Evolutionary conservation across 2,113 vertebrate species (phyloP).

Genomic region (Antigone vipio): DNA sequence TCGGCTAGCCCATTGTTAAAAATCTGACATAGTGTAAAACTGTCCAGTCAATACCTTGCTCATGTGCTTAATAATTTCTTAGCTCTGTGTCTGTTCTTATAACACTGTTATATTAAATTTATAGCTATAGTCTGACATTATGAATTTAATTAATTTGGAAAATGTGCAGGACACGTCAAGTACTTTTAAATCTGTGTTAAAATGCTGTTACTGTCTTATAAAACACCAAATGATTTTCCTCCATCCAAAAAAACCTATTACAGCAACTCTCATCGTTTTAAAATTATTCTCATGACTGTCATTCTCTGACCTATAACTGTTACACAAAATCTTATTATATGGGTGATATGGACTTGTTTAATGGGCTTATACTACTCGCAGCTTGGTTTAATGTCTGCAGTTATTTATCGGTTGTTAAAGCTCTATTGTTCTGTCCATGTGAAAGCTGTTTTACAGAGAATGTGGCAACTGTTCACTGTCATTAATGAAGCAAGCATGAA

Average conservation of each 20-base stretch:
- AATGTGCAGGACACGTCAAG: background rate
- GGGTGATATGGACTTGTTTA: background rate
- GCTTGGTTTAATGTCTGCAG: conserved; percentile 17
- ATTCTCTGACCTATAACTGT: conserved; percentile 20
- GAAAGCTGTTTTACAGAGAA: background rate
- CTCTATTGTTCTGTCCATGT: background rate
- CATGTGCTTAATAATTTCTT: background rate
- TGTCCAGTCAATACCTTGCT: background rate
- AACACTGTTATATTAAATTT: conserved; percentile 8
- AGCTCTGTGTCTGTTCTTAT: background rate
- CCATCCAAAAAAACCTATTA: background rate
- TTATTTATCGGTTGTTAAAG: background rate
- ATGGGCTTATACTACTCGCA: background rate
- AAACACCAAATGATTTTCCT: background rate
- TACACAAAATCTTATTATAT: conserved; percentile 20
- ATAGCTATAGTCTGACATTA: conserved; percentile 9
- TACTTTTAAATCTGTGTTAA: conserved; percentile 32
- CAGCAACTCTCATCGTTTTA: background rate
- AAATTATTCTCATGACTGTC: conserved; percentile 36
- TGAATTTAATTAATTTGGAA: conserved; percentile 43
- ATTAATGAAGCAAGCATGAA: background rate
- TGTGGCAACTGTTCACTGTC: background rate
- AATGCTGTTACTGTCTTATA: conserved; percentile 26
- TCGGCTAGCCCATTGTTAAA: background rate
- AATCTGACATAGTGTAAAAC: background rate